phyloP scores from a whole-genome alignment of 2,797 vertebrate genomes.

The Pangasius larnaudii region DNA sequence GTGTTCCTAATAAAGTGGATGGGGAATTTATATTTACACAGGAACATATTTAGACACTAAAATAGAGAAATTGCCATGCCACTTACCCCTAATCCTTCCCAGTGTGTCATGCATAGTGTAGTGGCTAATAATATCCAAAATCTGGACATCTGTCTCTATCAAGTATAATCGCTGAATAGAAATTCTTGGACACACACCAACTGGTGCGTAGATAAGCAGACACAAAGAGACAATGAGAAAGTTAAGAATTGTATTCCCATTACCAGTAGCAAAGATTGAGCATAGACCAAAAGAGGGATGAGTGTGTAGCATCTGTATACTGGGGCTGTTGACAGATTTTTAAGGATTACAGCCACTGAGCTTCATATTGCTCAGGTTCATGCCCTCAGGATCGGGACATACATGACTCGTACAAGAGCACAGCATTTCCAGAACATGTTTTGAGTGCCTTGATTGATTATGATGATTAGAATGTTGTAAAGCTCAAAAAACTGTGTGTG shows the following conservation, averaged over 20 bases:
- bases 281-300: not conserved
- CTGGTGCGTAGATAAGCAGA: not conserved
- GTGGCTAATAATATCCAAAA: constrained; percentile 1
- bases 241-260: not conserved
- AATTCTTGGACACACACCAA: not conserved
- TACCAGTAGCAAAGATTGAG: not conserved
- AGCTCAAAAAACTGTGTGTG: not conserved
- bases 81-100: not conserved
- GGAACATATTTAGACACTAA: not conserved
- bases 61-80: not conserved
- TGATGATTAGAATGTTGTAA: constrained; percentile 5
- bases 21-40: not conserved
- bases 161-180: constrained; percentile 5
- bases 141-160: not conserved
- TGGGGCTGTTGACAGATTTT: constrained; percentile 15
- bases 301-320: too few relatives aligned
- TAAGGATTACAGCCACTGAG: constrained; percentile 3
- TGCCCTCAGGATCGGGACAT: constrained; percentile 5
- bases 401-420: not conserved
- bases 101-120: not conserved
- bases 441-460: constrained; percentile 30
- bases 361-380: not conserved
- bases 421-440: constrained; percentile 18
- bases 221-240: constrained; percentile 1
- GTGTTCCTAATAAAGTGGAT: not conserved